phyloP scores from a whole-genome alignment of 23 tunicate species.

The Aplidium turbinatum region DNA sequence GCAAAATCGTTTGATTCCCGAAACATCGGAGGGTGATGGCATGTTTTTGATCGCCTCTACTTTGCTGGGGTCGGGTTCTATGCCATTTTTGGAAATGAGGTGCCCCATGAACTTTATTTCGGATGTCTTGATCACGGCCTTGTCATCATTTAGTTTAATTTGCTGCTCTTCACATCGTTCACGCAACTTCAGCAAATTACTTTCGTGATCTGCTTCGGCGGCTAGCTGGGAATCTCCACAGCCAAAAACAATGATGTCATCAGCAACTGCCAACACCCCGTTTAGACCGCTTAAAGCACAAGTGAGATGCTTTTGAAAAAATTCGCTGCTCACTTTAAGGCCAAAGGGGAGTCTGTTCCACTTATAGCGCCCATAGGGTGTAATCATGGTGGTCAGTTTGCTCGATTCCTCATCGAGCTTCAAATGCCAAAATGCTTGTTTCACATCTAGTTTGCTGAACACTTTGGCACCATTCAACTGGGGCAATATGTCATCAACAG shows the following conservation, averaged over 20 bases:
- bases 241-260: slow-evolving; percentile 22
- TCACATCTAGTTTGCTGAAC: slow-evolving; percentile 34
- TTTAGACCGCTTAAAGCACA: not conserved
- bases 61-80: slow-evolving; percentile 19
- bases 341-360: slow-evolving; percentile 31
- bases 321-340: slow-evolving; percentile 27
- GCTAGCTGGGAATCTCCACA: not conserved
- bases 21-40: slow-evolving; percentile 16
- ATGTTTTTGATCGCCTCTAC: not conserved
- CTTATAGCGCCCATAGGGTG: slow-evolving; percentile 29
- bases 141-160: slow-evolving; percentile 31
- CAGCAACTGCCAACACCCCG: slow-evolving; percentile 29
- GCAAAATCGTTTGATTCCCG: not conserved
- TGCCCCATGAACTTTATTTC: slow-evolving; percentile 37
- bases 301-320: not conserved
- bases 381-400: slow-evolving; percentile 10
- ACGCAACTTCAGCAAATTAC: not conserved
- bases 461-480: slow-evolving; percentile 11
- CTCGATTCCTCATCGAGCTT: slow-evolving; percentile 17
- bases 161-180: slow-evolving; percentile 8
- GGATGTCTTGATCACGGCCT: not conserved
- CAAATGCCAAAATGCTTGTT: slow-evolving; percentile 24
- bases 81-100: slow-evolving; percentile 7
- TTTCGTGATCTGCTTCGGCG: slow-evolving; percentile 19
- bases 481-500: slow-evolving; percentile 20